phyloP scores from a whole-genome alignment of 2,113 vertebrate species.

The Tricholaema leucomelas region DNA sequence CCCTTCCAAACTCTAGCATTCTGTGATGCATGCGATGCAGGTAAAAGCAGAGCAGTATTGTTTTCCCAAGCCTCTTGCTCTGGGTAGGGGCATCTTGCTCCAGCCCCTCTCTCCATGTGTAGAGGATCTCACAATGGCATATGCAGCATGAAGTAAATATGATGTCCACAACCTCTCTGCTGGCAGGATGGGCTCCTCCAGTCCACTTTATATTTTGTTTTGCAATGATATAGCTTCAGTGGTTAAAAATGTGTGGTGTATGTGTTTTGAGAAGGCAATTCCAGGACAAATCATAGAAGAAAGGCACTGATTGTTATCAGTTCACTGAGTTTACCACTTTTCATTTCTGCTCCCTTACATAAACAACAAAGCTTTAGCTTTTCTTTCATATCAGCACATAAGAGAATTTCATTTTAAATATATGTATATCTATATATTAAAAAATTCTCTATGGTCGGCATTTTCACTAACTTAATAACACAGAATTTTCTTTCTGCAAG shows the following conservation, averaged over 20 bases:
- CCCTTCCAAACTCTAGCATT: too few species aligned
- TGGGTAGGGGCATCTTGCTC: background rate
- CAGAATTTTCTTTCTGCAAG: background rate
- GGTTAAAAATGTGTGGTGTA: background rate
- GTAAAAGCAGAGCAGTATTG: background rate
- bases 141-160: background rate
- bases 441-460: constrained; percentile 37
- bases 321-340: background rate
- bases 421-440: constrained; percentile 18
- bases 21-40: background rate
- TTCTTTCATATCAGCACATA: background rate
- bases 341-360: background rate
- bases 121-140: background rate
- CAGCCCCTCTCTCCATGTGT: background rate
- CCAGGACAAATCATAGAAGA: background rate
- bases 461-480: constrained; percentile 45
- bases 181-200: background rate
- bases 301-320: background rate
- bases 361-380: constrained; percentile 26
- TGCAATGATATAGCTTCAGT: background rate
- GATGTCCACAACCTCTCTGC: background rate
- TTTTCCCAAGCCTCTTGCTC: background rate
- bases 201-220: background rate
- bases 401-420: constrained; percentile 4
- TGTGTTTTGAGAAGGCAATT: background rate